Conservation (phyloP, 2,113 vertebrate species). For the Cyprinodon variegatus region DNA sequence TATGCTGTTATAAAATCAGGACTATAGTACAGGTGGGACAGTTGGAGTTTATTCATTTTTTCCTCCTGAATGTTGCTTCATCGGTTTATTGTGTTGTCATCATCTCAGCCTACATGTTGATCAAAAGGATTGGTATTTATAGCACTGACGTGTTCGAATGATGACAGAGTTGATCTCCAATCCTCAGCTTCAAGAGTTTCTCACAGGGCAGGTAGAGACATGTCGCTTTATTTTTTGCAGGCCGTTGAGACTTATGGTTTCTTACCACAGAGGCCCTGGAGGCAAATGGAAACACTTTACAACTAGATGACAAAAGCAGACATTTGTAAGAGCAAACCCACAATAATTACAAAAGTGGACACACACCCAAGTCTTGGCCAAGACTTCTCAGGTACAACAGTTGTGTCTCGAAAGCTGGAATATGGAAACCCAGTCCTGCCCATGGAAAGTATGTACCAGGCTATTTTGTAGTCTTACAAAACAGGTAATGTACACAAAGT, state of each 20-base stretch:
- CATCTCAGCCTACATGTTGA: background rate
- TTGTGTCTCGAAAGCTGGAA: conserved; percentile 31
- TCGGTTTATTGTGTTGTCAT: background rate
- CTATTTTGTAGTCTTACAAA: conserved; percentile 30
- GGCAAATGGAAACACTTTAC: conserved; percentile 13
- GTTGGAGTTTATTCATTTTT: background rate
- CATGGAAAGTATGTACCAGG: conserved; percentile 59
- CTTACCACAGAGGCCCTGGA: conserved; percentile 6
- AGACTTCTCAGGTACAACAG: conserved; percentile 12
- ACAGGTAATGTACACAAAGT: conserved; percentile 33
- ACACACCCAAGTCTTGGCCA: conserved; percentile 49
- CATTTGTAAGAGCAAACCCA: conserved; percentile 28
- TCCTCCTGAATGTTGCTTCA: background rate
- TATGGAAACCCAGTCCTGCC: conserved; percentile 56
- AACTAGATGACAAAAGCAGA: background rate
- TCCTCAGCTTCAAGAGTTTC: background rate
- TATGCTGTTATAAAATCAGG: background rate
- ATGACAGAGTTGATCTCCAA: background rate
- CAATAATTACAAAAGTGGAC: conserved; percentile 39
- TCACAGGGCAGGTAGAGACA: background rate
- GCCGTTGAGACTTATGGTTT: background rate
- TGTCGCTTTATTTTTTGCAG: background rate
- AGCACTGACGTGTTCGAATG: background rate
- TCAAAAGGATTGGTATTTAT: conserved; percentile 1
- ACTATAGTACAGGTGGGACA: background rate